These are phyloP conservation scores for Noturus placidus DNA, from an alignment of 2,113 vertebrate species.

Conservation along the genomic window DNA sequence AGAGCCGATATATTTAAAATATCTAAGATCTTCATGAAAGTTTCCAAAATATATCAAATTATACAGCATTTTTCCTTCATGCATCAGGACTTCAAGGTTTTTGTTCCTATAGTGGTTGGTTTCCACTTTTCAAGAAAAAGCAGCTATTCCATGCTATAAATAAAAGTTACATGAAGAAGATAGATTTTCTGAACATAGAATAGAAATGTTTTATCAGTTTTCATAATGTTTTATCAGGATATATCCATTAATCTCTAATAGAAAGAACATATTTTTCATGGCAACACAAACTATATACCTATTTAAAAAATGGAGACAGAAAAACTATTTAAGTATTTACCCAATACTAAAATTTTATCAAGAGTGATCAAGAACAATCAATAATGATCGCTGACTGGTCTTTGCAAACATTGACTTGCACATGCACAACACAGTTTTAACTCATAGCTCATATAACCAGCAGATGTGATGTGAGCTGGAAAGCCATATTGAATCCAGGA, in stretches of 20 bases:
- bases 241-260: too few species aligned
- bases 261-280: too few species aligned
- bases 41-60: neutral
- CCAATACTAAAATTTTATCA: neutral
- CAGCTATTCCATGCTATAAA: neutral
- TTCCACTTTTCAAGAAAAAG: neutral
- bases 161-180: neutral
- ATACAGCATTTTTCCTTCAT: neutral
- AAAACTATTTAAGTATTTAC: neutral
- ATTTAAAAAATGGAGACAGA: too few species aligned
- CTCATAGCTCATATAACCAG: neutral
- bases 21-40: neutral
- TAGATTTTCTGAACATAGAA: too few species aligned
- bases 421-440: neutral
- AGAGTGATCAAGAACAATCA: neutral
- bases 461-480: neutral
- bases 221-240: too few species aligned
- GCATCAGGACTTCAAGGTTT: neutral
- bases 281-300: too few species aligned
- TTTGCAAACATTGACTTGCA: neutral
- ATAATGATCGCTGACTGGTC: neutral
- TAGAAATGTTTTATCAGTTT: too few species aligned
- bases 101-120: neutral
- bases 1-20: neutral
- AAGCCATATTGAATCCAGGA: neutral